A percentile compares a stretch with the other conserved stretches of the same genome.
Evolutionary conservation across 2,113 vertebrate species (phyloP).

Genomic region (Callorhinus ursinus): DNA sequence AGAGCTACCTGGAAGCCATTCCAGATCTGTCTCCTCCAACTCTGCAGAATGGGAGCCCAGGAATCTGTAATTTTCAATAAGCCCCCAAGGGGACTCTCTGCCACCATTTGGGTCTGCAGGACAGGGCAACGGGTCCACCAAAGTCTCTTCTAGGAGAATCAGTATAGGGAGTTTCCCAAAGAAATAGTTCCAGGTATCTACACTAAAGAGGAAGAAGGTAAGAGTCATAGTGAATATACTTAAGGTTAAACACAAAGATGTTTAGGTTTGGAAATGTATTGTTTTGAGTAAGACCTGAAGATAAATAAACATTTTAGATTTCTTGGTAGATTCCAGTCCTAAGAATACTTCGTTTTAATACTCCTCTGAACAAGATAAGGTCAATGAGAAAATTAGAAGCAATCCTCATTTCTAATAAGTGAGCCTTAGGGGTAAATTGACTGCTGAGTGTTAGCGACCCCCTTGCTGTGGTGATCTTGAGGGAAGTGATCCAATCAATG

Average conservation of each 20-base stretch:
- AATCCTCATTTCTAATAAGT: background rate
- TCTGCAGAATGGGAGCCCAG: background rate
- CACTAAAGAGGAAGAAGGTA: background rate
- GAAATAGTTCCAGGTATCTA: background rate
- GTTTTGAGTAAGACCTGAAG: slow-evolving; percentile 54
- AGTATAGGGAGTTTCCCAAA: slow-evolving; percentile 39
- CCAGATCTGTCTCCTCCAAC: background rate
- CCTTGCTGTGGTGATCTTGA: background rate
- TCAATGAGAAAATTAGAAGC: slow-evolving; percentile 14
- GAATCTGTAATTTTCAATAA: background rate
- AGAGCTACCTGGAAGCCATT: background rate
- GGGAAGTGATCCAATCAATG: background rate
- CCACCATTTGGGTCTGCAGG: background rate
- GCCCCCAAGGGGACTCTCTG: background rate
- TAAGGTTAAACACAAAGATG: background rate
- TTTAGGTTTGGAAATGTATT: background rate
- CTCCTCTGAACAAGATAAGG: background rate
- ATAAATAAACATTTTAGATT: slow-evolving; percentile 56
- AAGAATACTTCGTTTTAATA: background rate
- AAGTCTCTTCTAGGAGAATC: background rate
- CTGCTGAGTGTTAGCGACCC: background rate
- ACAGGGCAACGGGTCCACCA: background rate
- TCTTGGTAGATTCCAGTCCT: slow-evolving; percentile 10
- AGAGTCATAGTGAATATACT: slow-evolving; percentile 35
- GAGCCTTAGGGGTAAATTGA: background rate